Evolutionary conservation across 2,888 invertebrate genomes (phyloP), one percentile per base, ranked within the genome.

Genomic region (Calliphora vomitoria): DNA sequence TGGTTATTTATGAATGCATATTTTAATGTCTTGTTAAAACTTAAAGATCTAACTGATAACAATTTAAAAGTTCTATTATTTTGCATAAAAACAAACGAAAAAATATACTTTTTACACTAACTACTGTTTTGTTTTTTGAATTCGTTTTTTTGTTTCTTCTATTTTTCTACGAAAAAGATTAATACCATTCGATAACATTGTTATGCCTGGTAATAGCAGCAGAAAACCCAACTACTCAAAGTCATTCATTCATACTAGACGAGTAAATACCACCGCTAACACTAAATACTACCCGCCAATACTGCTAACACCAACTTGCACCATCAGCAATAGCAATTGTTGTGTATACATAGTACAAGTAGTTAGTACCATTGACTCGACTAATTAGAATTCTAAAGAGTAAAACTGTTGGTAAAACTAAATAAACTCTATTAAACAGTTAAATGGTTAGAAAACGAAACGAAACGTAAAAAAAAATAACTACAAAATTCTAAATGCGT

Each of bases 371-470:
- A 87, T 82, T 82, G 82, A 82, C 60, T 84, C 72, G 6, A 55
- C 82, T 87, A 87, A 87, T 87, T 87, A 87, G 87, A 87, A 87
- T 87, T 87, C 82, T 85, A 75, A 85, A 82, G 72, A 75, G 72
- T 62, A 25, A 20, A 60, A 44, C 53, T 78, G 55, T 50, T 44
- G 62, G 50, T 47, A 72, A 76, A 75, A 69, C 41, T 68, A 74
- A 62, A 81, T 58, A 85, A 85, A 87, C 78, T 60, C 66, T 80
- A 76, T 75, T 85, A 84, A 88, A 85, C 82, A 85, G 85, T 82
- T 86, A 84, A 86, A 86, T 79, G 83, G 81, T 82, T 84, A 80
- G 68, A 81, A 83, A 81, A 83, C 44, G 76, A 86, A 72, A 82
- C 74, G 55, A 72, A 58, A 62, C 13, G 13, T 58, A 68, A 8